A percentile compares a stretch with the other conserved stretches of the same genome.
These are phyloP conservation scores for Acrobasis consociella DNA, from an alignment of 2,888 invertebrate genomes.

Conservation along the genomic window DNA sequence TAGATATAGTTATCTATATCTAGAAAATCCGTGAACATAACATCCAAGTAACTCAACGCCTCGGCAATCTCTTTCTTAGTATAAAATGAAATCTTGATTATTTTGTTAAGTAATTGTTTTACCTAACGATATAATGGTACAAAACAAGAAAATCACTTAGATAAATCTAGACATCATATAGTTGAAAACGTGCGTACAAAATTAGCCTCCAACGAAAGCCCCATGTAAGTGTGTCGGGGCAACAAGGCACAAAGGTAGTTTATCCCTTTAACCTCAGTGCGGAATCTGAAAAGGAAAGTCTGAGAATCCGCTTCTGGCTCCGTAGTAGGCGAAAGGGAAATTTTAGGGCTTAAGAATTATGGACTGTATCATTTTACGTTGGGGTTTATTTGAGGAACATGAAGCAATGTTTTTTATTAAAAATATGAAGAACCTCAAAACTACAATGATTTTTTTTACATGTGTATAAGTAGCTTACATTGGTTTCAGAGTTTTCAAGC, in stretches of 20 bases:
- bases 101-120: too few relatives aligned
- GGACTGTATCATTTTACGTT: not conserved
- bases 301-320: conserved; percentile 22
- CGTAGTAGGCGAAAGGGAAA: conserved; percentile 13
- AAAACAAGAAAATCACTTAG: conserved; percentile 6
- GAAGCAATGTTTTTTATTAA: too few relatives aligned
- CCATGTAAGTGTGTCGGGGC: conserved; percentile 20
- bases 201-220: conserved; percentile 11
- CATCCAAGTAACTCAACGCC: too few relatives aligned
- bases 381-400: not conserved
- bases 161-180: not conserved
- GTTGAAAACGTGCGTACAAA: conserved; percentile 5
- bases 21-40: too few relatives aligned
- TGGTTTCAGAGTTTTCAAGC: too few relatives aligned
- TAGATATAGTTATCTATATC: too few relatives aligned
- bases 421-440: too few relatives aligned
- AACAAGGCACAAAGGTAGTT: conserved; percentile 15
- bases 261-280: conserved; percentile 23
- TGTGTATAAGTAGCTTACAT: too few relatives aligned
- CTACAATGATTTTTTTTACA: too few relatives aligned
- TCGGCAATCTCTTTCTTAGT: too few relatives aligned
- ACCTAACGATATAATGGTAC: not conserved
- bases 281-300: conserved; percentile 25
- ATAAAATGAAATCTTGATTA: too few relatives aligned
- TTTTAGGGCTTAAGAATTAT: conserved; percentile 2